These are phyloP conservation scores for Lepus townsendii DNA, from an alignment of 2,797 vertebrate species.

Conservation along the genomic window DNA sequence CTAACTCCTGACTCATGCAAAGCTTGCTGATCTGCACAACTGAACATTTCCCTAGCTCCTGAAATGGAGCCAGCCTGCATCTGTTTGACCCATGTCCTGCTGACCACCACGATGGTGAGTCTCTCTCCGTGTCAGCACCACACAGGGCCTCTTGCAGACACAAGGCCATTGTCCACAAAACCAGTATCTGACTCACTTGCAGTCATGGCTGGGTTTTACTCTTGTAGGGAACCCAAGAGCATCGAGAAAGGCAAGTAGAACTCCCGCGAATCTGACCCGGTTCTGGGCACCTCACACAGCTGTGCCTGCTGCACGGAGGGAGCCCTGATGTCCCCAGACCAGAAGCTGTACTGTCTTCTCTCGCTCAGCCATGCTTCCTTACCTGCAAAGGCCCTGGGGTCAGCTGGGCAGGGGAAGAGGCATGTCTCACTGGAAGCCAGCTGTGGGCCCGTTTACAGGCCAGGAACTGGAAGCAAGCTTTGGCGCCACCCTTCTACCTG, in stretches of 20 bases:
- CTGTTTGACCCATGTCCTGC: not conserved
- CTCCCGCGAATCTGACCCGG: not conserved
- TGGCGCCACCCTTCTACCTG: not conserved
- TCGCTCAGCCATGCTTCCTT: not conserved
- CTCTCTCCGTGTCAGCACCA: not conserved
- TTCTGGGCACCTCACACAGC: rapidly evolving
- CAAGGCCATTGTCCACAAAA: not conserved
- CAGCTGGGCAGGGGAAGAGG: not conserved
- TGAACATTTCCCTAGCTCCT: too few species aligned
- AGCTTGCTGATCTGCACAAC: too few species aligned
- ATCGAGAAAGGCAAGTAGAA: not conserved
- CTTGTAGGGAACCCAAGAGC: not conserved
- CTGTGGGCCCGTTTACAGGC: too few species aligned
- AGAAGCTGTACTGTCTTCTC: not conserved
- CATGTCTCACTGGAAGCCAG: not conserved
- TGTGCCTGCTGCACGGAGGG: not conserved
- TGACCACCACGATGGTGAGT: not conserved
- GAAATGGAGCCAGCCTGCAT: too few species aligned
- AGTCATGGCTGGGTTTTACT: not conserved
- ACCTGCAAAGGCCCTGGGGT: not conserved
- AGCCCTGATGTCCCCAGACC: not conserved
- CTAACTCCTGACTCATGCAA: not conserved
- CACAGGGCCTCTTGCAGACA: not conserved
- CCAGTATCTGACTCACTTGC: not conserved
- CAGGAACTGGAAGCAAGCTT: not conserved